These are phyloP conservation scores for Chrysochloris asiatica DNA, from an alignment of 2,113 vertebrate species.

Conservation along the genomic window DNA sequence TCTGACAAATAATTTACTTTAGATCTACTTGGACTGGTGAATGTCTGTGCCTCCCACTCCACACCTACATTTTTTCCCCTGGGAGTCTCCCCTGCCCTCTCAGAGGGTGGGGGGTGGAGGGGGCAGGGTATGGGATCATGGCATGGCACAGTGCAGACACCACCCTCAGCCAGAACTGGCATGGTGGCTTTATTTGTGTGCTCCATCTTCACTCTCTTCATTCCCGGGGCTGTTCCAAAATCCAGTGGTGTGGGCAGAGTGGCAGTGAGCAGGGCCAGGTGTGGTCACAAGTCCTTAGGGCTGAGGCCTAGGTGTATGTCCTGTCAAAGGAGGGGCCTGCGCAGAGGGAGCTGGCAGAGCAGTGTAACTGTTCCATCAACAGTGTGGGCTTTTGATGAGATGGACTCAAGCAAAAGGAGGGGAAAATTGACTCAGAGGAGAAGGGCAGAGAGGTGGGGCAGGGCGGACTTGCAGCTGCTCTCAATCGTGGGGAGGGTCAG, in stretches of 20 bases:
- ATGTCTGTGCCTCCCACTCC: not conserved
- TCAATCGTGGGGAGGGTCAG: not conserved
- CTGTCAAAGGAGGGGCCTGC: fast-evolving
- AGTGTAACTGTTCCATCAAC: not conserved
- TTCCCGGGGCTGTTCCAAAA: too few relatives aligned
- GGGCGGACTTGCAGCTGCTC: not conserved
- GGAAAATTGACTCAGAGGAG: not conserved
- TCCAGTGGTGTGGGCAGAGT: too few relatives aligned
- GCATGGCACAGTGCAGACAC: not conserved
- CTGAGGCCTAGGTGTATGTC: fast-evolving
- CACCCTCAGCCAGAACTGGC: conserved; percentile 3
- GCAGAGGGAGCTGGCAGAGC: not conserved
- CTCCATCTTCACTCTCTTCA: too few relatives aligned
- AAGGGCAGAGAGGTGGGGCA: fast-evolving
- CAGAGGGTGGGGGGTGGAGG: not conserved
- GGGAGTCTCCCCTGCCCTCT: too few relatives aligned
- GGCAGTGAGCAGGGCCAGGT: not conserved
- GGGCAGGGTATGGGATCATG: not conserved
- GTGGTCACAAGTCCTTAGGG: not conserved
- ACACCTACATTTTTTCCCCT: not conserved
- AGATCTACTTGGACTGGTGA: not conserved
- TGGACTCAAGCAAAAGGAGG: not conserved
- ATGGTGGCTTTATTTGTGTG: conserved; percentile 45
- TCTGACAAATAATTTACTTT: fast-evolving
- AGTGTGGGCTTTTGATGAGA: not conserved